Percentiles rank a stretch among this genome's conserved stretches.
Conservation (phyloP, 1,140 invertebrate genomes). For the Arctopsyche grandis region DNA sequence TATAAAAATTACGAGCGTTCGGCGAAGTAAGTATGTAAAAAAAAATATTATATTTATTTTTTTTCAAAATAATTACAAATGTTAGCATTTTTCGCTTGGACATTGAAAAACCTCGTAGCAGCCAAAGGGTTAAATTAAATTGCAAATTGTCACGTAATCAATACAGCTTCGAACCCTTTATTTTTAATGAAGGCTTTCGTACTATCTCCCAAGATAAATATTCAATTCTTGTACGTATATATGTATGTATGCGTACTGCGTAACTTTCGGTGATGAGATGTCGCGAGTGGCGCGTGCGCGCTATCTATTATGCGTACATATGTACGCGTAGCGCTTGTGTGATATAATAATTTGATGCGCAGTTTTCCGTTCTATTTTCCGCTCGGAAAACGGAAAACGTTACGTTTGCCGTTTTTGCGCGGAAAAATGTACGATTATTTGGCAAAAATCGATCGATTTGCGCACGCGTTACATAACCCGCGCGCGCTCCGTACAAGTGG, state of each 20-base stretch:
- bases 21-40: no score
- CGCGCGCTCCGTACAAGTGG: background rate
- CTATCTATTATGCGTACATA: background rate
- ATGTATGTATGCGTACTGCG: background rate
- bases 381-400: constrained; percentile 13
- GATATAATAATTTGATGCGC: background rate
- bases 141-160: no score
- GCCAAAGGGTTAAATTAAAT: no score
- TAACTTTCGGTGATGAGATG: background rate
- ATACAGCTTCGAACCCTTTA: no score
- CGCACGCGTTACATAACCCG: constrained; percentile 11
- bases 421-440: constrained; percentile 17
- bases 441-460: constrained; percentile 11
- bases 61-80: no score
- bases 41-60: no score
- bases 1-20: no score
- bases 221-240: background rate
- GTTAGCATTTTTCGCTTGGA: no score
- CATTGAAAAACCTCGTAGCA: no score
- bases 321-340: background rate
- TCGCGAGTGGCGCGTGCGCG: background rate
- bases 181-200: no score
- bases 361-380: constrained; percentile 10
- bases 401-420: background rate
- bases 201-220: no score